Evolutionary conservation across 2,797 vertebrate species (phyloP).

Genomic region (Catostomus latipinnis): DNA sequence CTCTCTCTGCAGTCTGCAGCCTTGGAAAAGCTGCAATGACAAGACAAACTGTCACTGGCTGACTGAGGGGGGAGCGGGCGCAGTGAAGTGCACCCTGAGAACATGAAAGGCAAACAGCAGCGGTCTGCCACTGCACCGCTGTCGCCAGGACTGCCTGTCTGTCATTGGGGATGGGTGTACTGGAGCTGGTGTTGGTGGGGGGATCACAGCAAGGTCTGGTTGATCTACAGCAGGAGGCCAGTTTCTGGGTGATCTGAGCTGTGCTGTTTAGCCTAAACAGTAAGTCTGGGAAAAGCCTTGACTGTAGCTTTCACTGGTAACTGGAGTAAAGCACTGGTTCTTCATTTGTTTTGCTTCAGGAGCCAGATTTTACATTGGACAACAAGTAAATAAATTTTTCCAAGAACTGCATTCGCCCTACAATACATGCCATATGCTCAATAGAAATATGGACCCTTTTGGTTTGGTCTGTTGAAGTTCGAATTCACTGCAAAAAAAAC

Average conservation of each 20-base stretch:
- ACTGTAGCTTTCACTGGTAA: too few species aligned
- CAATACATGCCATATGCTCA: too few species aligned
- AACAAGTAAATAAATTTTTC: too few species aligned
- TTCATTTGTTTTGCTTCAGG: too few species aligned
- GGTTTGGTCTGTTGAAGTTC: too few species aligned
- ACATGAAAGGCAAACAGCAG: conserved; percentile 65
- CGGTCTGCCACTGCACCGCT: conserved; percentile 68
- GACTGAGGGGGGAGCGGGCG: conserved; percentile 51
- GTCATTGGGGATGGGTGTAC: conserved; percentile 13
- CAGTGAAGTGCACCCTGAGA: conserved; percentile 2
- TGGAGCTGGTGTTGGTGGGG: neutral
- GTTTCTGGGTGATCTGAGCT: conserved; percentile 21
- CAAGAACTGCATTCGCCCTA: too few species aligned
- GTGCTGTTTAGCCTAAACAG: too few species aligned
- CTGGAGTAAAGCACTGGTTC: too few species aligned
- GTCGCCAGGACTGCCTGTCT: conserved; percentile 41
- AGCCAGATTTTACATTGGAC: too few species aligned
- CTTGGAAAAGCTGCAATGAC: conserved; percentile 53
- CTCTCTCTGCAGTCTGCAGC: conserved; percentile 37
- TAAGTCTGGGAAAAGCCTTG: too few species aligned
- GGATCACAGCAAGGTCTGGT: neutral
- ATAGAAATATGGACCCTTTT: too few species aligned
- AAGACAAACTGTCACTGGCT: conserved; percentile 63
- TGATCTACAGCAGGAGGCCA: neutral
- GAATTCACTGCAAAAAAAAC: too few species aligned